phyloP scores from a whole-genome alignment of 2,113 vertebrate species.

The Dicerorhinus sumatrensis region DNA sequence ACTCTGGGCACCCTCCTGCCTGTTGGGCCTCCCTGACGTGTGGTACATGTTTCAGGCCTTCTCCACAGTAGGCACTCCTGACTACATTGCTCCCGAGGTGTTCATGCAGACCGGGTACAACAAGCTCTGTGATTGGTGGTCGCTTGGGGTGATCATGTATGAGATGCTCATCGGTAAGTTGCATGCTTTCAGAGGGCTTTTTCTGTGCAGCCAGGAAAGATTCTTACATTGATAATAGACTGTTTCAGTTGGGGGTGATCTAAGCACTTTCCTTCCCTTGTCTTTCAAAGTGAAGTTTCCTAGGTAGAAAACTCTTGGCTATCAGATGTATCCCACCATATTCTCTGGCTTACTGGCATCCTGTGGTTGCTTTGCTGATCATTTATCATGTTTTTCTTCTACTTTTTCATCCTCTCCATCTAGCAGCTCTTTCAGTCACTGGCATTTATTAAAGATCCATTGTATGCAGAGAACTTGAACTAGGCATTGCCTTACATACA shows the following conservation, averaged over 20 bases:
- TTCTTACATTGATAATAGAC: not conserved
- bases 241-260: not conserved
- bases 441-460: not conserved
- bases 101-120: slow-evolving; percentile 99
- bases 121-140: slow-evolving; percentile 99
- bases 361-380: slow-evolving; percentile 4
- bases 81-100: slow-evolving; percentile 98
- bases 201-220: not conserved
- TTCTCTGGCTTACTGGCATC: not conserved
- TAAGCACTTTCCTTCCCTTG: not conserved
- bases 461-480: not conserved
- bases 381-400: not conserved
- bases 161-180: slow-evolving; percentile 98
- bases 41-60: slow-evolving; percentile 91
- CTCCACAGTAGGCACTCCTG: slow-evolving; percentile 97
- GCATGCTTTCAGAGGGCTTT: not conserved
- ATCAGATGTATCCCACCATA: not conserved
- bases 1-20: not conserved
- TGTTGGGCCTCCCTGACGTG: slow-evolving; percentile 44
- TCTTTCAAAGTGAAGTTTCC: slow-evolving; percentile 16
- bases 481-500: not conserved
- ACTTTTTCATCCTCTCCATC: not conserved
- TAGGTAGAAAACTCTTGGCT: not conserved
- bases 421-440: not conserved
- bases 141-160: slow-evolving; percentile 98